Evolutionary conservation across 1,140 invertebrate genomes (phyloP), one percentile per base, ranked within the genome.

Genomic region (Sycophila sp.): DNA sequence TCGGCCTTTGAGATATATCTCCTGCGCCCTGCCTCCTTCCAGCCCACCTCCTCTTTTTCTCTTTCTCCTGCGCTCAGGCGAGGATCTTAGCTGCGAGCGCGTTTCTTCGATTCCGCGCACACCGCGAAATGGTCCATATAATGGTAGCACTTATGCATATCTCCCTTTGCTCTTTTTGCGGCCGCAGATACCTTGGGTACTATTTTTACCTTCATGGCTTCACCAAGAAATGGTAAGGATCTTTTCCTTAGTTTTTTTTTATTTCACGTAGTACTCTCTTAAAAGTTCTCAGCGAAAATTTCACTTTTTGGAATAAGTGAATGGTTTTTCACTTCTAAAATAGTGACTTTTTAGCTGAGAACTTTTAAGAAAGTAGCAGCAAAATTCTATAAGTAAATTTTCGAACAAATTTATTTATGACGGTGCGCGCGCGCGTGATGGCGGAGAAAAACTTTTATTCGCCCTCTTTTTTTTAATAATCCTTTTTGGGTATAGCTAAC

Each of bases 1-100:
- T 74, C 73, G 73, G 56, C 40, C 42, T 65, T 56, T 71, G n/a
- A 76, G 71, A 76, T 76, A 76, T 74, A 74, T 76, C 68, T 76
- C 32, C 26, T 40, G 36, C 51, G 59, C 49, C 38, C 24, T 7
- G 34, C 22, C 42, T 51, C 22, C 28, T 32, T 28, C 45, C 28
- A 47, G 13, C 24, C 30, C 55, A 10, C 19, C 45, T 11, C 34
- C 38, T 70, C 53, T 63, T 64, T 38, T 55, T 63, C 58, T 36
- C 53, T 51, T 59, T 58, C 55, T 59, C 36, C 40, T 15, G 26
- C 38, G 11, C n/a, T 28, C 8, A 10, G 34, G 19, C 10, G 30
- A 17, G 36, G 38, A 47, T 22, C 22, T 42, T 10, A 19, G 15
- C n/a, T n/a, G n/a, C n/a, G n/a, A n/a, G n/a, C n/a, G n/a, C 5